These are phyloP conservation scores for Andrena flavipes DNA, from an alignment of 2,888 invertebrate genomes.

Conservation along the genomic window DNA sequence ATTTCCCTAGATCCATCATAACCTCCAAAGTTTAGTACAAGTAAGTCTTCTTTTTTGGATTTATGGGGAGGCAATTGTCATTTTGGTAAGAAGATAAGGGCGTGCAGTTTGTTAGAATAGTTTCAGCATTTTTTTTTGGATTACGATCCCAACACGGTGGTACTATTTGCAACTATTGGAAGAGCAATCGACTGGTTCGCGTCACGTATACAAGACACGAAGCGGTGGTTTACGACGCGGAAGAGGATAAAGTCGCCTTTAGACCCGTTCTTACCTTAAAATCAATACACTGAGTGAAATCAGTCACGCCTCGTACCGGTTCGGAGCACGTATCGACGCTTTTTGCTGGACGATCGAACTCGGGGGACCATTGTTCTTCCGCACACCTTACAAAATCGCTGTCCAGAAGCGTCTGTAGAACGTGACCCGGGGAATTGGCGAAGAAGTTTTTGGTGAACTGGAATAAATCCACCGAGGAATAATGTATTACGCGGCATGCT, in stretches of 20 bases:
- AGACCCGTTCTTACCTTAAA: slow-evolving; percentile 53
- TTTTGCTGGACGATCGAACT: slow-evolving; percentile 37
- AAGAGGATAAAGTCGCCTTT: slow-evolving; percentile 46
- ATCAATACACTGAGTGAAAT: slow-evolving; percentile 56
- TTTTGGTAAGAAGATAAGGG: no score
- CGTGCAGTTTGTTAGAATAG: no score
- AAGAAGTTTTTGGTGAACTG: background rate
- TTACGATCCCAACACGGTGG: background rate
- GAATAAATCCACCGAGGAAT: background rate
- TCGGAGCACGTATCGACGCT: slow-evolving; percentile 55
- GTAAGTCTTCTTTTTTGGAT: no score
- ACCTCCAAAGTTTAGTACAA: no score
- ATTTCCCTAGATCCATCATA: no score
- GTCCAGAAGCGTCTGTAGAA: slow-evolving; percentile 3
- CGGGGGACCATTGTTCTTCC: slow-evolving; percentile 30
- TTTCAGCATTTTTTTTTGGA: no score
- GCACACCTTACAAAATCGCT: slow-evolving; percentile 18
- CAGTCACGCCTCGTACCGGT: slow-evolving; percentile 39
- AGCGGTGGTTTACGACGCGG: slow-evolving; percentile 34
- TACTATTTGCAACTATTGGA: background rate
- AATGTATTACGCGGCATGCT: no score
- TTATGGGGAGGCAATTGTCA: no score
- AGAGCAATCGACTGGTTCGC: background rate
- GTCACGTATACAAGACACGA: background rate
- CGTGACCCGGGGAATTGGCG: background rate